These are phyloP conservation scores for human DNA, from an alignment of 2,113 vertebrate species.

Conservation along the genomic window DNA sequence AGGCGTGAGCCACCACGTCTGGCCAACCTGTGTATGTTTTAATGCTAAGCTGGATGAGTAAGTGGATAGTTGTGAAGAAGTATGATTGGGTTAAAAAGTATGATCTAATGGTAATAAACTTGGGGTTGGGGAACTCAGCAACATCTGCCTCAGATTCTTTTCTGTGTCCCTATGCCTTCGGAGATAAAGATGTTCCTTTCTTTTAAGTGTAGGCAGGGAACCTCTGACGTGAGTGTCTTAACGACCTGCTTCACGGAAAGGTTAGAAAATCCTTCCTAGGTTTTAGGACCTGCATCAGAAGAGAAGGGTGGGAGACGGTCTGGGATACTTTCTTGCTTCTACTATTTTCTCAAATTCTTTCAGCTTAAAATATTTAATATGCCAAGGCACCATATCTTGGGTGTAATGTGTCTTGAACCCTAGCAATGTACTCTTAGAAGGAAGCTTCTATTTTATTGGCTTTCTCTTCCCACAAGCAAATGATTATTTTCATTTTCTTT, in stretches of 20 bases:
- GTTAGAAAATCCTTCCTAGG: background rate
- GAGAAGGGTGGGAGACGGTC: background rate
- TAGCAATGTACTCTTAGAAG: constrained; percentile 69
- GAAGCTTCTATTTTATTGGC: constrained; percentile 66
- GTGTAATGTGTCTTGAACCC: background rate
- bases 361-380: background rate
- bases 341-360: background rate
- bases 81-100: background rate
- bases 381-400: background rate
- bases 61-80: background rate
- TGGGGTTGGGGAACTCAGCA: background rate
- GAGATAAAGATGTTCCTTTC: background rate
- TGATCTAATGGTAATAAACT: background rate
- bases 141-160: background rate
- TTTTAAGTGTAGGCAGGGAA: background rate
- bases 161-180: background rate
- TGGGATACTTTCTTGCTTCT: background rate
- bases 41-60: background rate
- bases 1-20: too few species aligned
- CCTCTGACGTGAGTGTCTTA: background rate
- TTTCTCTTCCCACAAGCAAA: constrained; percentile 43
- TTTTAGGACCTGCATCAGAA: background rate
- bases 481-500: constrained; percentile 58
- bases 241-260: background rate
- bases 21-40: too few species aligned